Evolutionary conservation across 2,797 vertebrate genomes (phyloP).

Genomic region (Betta splendens): DNA sequence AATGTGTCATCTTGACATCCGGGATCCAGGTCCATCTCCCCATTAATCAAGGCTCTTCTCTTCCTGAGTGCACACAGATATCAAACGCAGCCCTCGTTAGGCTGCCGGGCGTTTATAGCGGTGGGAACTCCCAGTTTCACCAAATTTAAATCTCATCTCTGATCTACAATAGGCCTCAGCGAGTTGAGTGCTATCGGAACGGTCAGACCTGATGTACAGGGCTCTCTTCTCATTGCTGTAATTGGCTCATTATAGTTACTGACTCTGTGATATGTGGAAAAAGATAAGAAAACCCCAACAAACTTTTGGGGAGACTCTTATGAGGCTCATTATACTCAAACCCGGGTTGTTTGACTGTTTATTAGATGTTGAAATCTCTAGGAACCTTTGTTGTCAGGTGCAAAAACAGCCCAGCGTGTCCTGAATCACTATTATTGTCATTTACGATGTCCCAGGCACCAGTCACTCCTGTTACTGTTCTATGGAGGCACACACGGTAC

Average conservation of each 20-base stretch:
- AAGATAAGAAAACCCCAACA: slow-evolving; percentile 3
- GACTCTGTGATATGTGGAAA: slow-evolving; percentile 3
- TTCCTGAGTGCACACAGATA: slow-evolving; percentile 13
- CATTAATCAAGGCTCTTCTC: slow-evolving; percentile 52
- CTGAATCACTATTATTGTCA: neutral
- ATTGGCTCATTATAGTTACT: slow-evolving; percentile 35
- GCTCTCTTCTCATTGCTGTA: slow-evolving; percentile 43
- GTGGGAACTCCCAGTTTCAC: slow-evolving; percentile 1
- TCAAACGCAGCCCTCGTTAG: slow-evolving; percentile 48
- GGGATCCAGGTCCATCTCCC: slow-evolving; percentile 41
- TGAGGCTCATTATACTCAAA: slow-evolving; percentile 14
- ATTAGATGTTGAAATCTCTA: slow-evolving; percentile 11
- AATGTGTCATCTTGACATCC: slow-evolving; percentile 42
- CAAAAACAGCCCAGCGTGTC: neutral
- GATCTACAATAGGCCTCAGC: slow-evolving; percentile 37
- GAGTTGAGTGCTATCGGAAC: slow-evolving; percentile 34
- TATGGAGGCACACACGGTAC: slow-evolving; percentile 11
- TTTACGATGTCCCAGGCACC: slow-evolving; percentile 1
- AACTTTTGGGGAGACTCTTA: slow-evolving; percentile 7
- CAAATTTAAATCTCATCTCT: slow-evolving; percentile 52
- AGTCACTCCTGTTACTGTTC: neutral
- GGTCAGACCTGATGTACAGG: slow-evolving; percentile 44
- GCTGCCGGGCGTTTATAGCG: slow-evolving; percentile 30
- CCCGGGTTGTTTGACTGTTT: neutral
- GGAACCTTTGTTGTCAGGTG: neutral